These are phyloP conservation scores for Strix uralensis DNA, from an alignment of 2,113 vertebrate genomes.

Conservation along the genomic window DNA sequence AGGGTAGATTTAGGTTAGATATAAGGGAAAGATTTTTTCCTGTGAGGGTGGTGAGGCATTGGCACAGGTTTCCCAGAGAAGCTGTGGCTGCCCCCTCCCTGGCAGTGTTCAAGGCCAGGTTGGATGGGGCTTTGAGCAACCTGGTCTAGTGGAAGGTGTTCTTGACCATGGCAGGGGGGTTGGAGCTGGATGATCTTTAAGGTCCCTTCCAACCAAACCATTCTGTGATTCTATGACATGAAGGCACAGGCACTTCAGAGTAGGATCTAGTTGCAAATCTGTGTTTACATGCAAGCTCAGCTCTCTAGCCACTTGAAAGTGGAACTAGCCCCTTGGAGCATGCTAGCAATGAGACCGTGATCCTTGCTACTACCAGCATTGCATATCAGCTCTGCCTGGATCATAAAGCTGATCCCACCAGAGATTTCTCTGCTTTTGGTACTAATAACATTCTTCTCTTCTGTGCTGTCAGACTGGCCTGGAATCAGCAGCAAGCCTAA, in stretches of 20 bases:
- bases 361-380: background rate
- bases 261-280: background rate
- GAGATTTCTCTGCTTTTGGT: background rate
- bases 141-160: too few species aligned
- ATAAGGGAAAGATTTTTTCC: too few species aligned
- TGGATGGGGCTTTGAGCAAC: too few species aligned
- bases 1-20: too few species aligned
- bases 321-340: background rate
- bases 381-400: background rate
- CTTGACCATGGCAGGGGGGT: too few species aligned
- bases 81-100: too few species aligned
- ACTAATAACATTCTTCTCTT: background rate
- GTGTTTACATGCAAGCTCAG: background rate
- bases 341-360: fast-evolving
- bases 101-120: too few species aligned
- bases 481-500: background rate
- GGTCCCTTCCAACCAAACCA: too few species aligned
- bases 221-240: background rate
- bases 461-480: background rate
- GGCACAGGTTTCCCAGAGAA: too few species aligned
- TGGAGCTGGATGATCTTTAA: too few species aligned
- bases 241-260: background rate
- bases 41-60: too few species aligned
- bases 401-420: background rate
- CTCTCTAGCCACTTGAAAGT: background rate